Conservation (phyloP, 2,113 vertebrate species). For the Hemicordylus capensis region DNA sequence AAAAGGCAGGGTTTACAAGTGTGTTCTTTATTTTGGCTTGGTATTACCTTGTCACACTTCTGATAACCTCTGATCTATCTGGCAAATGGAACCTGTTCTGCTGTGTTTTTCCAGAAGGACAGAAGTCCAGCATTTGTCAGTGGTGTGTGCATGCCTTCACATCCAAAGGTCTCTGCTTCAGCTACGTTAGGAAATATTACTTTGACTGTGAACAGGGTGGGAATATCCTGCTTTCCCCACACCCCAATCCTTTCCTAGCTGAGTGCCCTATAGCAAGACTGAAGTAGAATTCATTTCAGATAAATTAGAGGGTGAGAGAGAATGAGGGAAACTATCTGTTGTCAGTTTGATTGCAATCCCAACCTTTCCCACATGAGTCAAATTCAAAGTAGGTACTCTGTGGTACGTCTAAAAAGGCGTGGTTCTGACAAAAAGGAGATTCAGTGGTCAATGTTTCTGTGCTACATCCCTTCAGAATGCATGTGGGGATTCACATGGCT, state of each 20-base stretch:
- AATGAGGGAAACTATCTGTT: constrained; percentile 13
- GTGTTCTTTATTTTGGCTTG: constrained; percentile 27
- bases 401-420: neutral
- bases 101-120: constrained; percentile 16
- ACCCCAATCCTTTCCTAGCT: constrained; percentile 33
- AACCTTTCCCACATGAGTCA: neutral
- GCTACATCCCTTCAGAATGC: neutral
- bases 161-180: constrained; percentile 27
- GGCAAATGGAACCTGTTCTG: constrained; percentile 22
- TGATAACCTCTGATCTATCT: neutral
- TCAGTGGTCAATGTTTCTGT: neutral
- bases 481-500: no score
- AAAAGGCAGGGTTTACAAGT: neutral
- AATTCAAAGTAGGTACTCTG: neutral
- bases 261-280: constrained; percentile 11
- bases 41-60: neutral
- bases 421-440: neutral
- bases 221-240: constrained; percentile 44
- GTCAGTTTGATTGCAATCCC: constrained; percentile 2
- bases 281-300: neutral
- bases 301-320: constrained; percentile 3
- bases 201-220: constrained; percentile 37
- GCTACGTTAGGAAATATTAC: constrained; percentile 15
- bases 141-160: neutral
- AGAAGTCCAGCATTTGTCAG: constrained; percentile 17